Evolutionary conservation across 2,113 vertebrate species (phyloP).

Genomic region (Lepus europaeus): DNA sequence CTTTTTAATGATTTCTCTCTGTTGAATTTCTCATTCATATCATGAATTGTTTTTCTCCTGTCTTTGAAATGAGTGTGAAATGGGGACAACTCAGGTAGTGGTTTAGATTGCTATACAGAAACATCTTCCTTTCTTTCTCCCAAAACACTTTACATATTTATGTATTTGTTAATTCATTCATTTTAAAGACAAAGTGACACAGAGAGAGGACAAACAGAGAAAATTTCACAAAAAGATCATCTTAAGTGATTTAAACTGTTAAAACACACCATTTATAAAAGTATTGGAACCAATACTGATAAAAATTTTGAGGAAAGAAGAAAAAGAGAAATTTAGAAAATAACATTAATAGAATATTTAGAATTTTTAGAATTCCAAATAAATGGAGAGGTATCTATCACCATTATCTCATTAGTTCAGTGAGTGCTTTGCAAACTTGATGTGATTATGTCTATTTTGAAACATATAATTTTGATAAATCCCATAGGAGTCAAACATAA

Average conservation of each 20-base stretch:
- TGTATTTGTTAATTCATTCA: too few species aligned
- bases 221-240: too few species aligned
- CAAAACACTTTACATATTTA: too few species aligned
- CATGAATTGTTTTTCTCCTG: too few species aligned
- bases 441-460: background rate
- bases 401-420: background rate
- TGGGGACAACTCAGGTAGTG: background rate
- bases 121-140: too few species aligned
- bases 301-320: background rate
- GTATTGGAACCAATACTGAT: background rate
- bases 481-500: background rate
- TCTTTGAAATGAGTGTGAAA: background rate
- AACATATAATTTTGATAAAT: background rate
- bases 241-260: background rate
- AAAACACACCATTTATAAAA: background rate
- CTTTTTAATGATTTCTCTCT: too few species aligned
- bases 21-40: too few species aligned
- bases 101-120: too few species aligned
- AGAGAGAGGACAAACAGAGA: too few species aligned
- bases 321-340: background rate
- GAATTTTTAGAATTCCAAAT: background rate
- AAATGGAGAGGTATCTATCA: background rate
- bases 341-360: background rate
- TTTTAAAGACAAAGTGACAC: too few species aligned
- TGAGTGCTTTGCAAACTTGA: background rate